Evolutionary conservation across 2,797 vertebrate genomes (phyloP).

Genomic region (Helostoma temminkii): DNA sequence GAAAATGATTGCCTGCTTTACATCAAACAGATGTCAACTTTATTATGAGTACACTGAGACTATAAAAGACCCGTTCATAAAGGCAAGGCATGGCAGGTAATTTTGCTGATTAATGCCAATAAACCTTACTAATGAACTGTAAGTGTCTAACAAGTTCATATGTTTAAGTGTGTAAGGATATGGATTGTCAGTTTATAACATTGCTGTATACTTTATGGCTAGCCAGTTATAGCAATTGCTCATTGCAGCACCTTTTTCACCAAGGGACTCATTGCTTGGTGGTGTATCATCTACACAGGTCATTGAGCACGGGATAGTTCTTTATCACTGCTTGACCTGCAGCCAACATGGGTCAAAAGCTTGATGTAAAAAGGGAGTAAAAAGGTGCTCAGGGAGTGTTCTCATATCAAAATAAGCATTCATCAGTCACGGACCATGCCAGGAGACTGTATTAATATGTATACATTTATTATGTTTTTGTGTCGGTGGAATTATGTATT

Average conservation of each 20-base stretch:
- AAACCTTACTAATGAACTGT: neutral
- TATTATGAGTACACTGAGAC: neutral
- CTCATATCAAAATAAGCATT: neutral
- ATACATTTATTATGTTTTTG: too few species aligned
- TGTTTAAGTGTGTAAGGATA: neutral
- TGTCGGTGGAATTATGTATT: too few species aligned
- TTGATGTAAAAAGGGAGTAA: neutral
- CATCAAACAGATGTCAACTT: neutral
- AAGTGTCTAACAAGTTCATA: neutral
- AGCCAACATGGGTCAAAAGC: neutral
- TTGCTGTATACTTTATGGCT: neutral
- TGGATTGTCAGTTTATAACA: neutral
- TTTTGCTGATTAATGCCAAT: neutral
- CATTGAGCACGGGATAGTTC: neutral
- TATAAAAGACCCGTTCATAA: neutral
- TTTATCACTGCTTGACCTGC: conserved; percentile 6
- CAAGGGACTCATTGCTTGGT: neutral
- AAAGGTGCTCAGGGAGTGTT: neutral
- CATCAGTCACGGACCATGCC: neutral
- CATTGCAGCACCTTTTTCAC: neutral
- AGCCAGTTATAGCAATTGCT: conserved; percentile 1
- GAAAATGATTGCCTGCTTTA: neutral
- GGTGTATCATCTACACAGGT: conserved; percentile 6
- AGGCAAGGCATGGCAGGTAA: too few species aligned
- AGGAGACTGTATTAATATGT: neutral